These are phyloP conservation scores for Patella caerulea DNA, from an alignment of 2,888 invertebrate species.

Conservation along the genomic window DNA sequence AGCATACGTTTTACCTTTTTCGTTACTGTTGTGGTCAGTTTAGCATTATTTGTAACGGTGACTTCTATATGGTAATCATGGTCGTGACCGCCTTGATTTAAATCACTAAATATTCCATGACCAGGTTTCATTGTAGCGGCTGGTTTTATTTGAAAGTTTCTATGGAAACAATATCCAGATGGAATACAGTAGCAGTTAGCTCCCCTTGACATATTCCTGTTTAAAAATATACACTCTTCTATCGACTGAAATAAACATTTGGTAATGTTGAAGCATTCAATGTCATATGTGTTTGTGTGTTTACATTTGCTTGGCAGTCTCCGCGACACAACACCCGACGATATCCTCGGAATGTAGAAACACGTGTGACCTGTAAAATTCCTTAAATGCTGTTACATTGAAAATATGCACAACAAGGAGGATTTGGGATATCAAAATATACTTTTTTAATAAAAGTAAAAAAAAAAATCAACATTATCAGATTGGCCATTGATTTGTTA, in stretches of 20 bases:
- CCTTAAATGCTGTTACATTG: no score
- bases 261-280: no score
- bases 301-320: no score
- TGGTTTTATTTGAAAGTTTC: conserved; percentile 46
- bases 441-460: no score
- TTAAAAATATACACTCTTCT: conserved; percentile 33
- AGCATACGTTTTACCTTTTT: conserved; percentile 39
- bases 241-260: conserved; percentile 27
- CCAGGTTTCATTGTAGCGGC: not conserved
- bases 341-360: no score
- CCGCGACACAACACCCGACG: no score
- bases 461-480: no score
- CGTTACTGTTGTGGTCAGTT: conserved; percentile 34
- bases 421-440: no score
- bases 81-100: conserved; percentile 45
- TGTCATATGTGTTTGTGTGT: no score
- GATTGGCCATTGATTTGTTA: not conserved
- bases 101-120: conserved; percentile 34
- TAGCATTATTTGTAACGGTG: conserved; percentile 46
- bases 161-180: conserved; percentile 44
- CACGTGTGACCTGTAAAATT: no score
- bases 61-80: conserved; percentile 50
- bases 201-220: conserved; percentile 36
- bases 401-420: no score
- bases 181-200: conserved; percentile 51